Evolutionary conservation across 2,888 invertebrate genomes (phyloP), one percentile per base, ranked within the genome.

Genomic region (Sepiola atlantica): DNA sequence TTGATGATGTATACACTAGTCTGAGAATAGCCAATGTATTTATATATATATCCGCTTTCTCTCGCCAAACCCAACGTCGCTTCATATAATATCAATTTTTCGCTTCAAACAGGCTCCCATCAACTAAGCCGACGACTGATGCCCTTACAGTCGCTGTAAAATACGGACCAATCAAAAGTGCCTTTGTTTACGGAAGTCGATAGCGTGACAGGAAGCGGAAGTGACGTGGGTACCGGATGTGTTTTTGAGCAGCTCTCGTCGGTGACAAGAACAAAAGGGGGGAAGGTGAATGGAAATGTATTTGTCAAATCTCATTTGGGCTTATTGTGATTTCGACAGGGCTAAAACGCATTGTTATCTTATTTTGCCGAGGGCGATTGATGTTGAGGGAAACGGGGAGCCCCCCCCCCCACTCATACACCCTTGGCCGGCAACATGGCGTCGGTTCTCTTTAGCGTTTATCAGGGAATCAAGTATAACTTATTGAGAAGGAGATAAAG

Each of bases 111-210:
- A 45, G 45, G 45, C 45, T 45, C 45, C 45, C 8, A 45, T 45
- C 45, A 45, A 45, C 45, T 8, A 45, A 4, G 45, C 2, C 45
- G 8, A 45, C 4, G 2, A 8, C 45, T 4, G 45, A 45, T 2
- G 45, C 45, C 45, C 8, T 2, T 45, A 45, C 45, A 8, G 45
- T 45, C 2, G 45, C 45, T 45, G 45, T 45, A 45, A 77, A 77
- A 77, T 77, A 77, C n/a, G 12, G n/a, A 10, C 77, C 77, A 77
- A 77, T 77, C 77, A 77, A 77, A 77, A 32, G n/a, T 77, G 77
- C 77, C 77, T 77, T 77, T 77, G 77, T 77, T 77, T 77, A 77
- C 77, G 77, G 77, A 77, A 77, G 77, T 77, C 14, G n/a, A 77
- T 77, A 77, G n/a, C 77, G 77, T 77, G 77, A 77, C 77, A 77